Conservation (phyloP, 2,797 vertebrate species). For the Cossypha polioptera region DNA sequence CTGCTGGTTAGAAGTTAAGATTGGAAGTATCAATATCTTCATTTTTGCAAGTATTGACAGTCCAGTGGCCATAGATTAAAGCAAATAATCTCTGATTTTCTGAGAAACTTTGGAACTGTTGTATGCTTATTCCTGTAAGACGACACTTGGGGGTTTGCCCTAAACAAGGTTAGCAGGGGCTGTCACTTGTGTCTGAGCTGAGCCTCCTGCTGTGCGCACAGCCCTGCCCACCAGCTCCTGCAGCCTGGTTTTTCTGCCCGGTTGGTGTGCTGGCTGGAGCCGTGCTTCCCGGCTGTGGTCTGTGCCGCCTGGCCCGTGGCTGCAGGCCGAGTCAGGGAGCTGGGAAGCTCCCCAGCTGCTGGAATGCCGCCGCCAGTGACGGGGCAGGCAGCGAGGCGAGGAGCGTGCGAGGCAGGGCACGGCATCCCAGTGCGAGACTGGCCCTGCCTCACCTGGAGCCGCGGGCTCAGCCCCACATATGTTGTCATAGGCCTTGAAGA, state of each 20-base stretch:
- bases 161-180: not conserved
- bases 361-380: not conserved
- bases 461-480: fast-evolving
- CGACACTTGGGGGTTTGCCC: fast-evolving
- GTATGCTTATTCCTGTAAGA: not conserved
- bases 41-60: not conserved
- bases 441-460: not conserved
- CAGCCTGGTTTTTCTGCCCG: not conserved
- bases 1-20: not conserved
- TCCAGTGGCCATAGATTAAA: not conserved
- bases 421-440: fast-evolving
- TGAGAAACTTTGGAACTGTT: not conserved
- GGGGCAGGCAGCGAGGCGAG: not conserved
- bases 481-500: not conserved
- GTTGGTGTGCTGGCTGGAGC: not conserved
- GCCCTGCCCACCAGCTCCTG: not conserved
- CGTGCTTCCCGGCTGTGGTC: not conserved
- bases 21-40: not conserved
- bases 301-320: not conserved
- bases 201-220: not conserved
- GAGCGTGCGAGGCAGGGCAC: not conserved
- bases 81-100: not conserved
- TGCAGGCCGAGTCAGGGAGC: not conserved
- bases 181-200: not conserved
- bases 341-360: not conserved